phyloP scores from a whole-genome alignment of 2,888 invertebrate genomes.

The Lomographa bimaculata region DNA sequence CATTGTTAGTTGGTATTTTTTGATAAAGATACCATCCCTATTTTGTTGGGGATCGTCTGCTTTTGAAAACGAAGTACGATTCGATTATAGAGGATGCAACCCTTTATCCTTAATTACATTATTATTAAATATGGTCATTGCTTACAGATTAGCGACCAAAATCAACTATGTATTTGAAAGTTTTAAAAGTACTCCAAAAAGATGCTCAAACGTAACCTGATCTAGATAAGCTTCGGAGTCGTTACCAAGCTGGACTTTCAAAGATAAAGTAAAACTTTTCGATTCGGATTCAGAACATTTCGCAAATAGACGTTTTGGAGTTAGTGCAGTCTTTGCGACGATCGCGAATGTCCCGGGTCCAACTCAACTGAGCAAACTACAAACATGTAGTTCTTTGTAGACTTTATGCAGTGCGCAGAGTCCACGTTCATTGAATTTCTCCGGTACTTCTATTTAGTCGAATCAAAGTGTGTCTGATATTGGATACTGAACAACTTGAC shows the following conservation, averaged over 20 bases:
- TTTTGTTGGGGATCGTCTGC: too few species aligned
- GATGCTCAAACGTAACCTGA: conserved; percentile 24
- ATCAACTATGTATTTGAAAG: conserved; percentile 4
- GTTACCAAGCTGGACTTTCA: conserved; percentile 57
- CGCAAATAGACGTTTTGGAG: conserved; percentile 55
- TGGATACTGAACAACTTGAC: too few species aligned
- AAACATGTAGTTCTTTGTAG: conserved; percentile 41
- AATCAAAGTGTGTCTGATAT: too few species aligned
- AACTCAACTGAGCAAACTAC: conserved; percentile 38
- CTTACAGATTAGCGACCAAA: conserved; percentile 4
- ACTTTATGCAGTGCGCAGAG: conserved; percentile 44
- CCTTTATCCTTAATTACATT: too few species aligned
- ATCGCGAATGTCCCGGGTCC: conserved; percentile 39
- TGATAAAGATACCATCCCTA: too few species aligned
- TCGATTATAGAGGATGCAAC: too few species aligned
- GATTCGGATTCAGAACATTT: conserved; percentile 67
- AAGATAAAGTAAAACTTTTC: conserved; percentile 69
- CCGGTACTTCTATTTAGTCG: too few species aligned
- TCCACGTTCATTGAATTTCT: too few species aligned
- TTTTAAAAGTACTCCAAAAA: conserved; percentile 7
- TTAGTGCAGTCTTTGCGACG: conserved; percentile 49
- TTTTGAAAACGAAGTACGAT: too few species aligned
- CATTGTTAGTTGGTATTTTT: too few species aligned
- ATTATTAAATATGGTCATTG: too few species aligned
- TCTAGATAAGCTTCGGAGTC: conserved; percentile 53